Conservation (phyloP, 2,113 vertebrate species). For the Hemibagrus wyckioides region DNA sequence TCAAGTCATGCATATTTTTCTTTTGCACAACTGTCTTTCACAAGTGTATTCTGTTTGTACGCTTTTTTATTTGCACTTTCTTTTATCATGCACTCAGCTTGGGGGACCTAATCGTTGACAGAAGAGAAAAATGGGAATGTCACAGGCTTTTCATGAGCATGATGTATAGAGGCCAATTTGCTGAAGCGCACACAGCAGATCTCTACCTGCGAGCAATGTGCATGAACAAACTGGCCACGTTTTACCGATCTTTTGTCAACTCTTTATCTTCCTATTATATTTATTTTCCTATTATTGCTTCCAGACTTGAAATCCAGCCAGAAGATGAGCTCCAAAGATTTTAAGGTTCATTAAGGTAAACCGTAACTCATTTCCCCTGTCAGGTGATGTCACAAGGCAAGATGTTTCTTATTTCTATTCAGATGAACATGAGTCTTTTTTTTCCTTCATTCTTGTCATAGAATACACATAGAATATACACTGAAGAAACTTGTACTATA, state of each 20-base stretch:
- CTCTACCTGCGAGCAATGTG: slow-evolving; percentile 25
- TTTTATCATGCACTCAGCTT: background rate
- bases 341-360: slow-evolving; percentile 19
- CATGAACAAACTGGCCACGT: slow-evolving; percentile 11
- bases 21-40: background rate
- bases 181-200: slow-evolving; percentile 14
- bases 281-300: slow-evolving; percentile 20
- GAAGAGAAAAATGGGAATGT: slow-evolving; percentile 3
- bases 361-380: background rate
- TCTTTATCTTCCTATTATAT: background rate
- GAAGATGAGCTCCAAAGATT: background rate
- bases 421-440: slow-evolving; percentile 4
- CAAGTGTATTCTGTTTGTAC: too few relatives aligned
- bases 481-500: background rate
- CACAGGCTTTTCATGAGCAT: background rate
- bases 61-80: background rate
- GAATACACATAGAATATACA: background rate
- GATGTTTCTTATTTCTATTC: slow-evolving; percentile 12
- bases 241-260: slow-evolving; percentile 10
- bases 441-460: background rate
- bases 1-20: background rate
- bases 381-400: slow-evolving; percentile 25
- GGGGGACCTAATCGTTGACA: background rate
- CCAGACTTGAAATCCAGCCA: slow-evolving; percentile 27
- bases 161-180: slow-evolving; percentile 9